Conservation (phyloP, 1,140 invertebrate genomes). For the Heliconius eleuchia region DNA sequence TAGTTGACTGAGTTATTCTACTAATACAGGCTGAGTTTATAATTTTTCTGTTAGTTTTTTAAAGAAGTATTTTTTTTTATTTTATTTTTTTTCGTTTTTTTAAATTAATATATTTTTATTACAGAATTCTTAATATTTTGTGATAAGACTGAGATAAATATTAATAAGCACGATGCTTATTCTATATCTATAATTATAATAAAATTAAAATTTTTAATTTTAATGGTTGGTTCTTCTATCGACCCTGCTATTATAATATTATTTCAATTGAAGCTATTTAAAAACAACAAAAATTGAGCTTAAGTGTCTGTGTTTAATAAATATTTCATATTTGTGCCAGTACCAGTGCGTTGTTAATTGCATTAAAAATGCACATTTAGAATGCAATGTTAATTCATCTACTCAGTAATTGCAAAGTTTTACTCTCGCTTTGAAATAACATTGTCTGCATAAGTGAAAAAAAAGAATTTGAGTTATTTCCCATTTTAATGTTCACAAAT, state of each 20-base stretch:
- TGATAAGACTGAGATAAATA: too few species aligned
- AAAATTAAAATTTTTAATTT: not conserved
- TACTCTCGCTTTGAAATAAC: constrained; percentile 17
- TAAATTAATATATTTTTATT: too few species aligned
- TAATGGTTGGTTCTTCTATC: not conserved
- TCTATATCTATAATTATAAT: too few species aligned
- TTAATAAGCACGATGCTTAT: too few species aligned
- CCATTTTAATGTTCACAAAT: constrained; percentile 9
- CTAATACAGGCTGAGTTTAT: not conserved
- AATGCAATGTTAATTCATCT: constrained; percentile 29
- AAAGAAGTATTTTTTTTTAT: too few species aligned
- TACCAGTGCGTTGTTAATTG: constrained; percentile 13
- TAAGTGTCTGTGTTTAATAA: not conserved
- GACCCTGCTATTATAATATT: too few species aligned
- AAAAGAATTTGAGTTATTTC: constrained; percentile 13
- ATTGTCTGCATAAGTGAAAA: constrained; percentile 19
- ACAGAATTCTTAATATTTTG: too few species aligned
- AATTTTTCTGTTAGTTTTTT: too few species aligned
- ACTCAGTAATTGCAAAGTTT: constrained; percentile 19
- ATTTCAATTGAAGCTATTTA: not conserved
- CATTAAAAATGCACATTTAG: constrained; percentile 19
- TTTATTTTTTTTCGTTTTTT: too few species aligned
- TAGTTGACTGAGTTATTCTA: not conserved
- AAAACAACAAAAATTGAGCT: not conserved
- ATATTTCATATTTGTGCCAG: not conserved